Conservation (phyloP, 2,888 invertebrate species). For the Sabellastarte sp. region DNA sequence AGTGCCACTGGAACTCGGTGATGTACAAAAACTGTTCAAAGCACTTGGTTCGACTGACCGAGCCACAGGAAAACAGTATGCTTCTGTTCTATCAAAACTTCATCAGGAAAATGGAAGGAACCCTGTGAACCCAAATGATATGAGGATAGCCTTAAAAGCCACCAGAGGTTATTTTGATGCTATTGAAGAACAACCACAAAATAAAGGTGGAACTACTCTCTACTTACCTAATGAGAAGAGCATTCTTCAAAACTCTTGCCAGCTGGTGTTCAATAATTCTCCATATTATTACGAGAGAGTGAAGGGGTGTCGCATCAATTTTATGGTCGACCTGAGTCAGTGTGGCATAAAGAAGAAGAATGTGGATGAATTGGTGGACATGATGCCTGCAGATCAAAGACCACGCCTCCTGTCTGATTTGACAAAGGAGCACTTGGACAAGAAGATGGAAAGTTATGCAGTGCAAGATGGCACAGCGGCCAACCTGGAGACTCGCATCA, state of each 20-base stretch:
- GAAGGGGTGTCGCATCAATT: conserved; percentile 18
- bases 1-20: conserved; percentile 29
- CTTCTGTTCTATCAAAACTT: conserved; percentile 27
- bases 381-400: conserved; percentile 23
- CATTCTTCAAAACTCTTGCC: conserved; percentile 13
- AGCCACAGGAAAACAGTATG: conserved; percentile 29
- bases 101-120: conserved; percentile 13
- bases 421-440: conserved; percentile 28
- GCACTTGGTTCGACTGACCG: conserved; percentile 29
- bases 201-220: conserved; percentile 6
- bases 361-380: conserved; percentile 16
- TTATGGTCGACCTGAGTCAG: conserved; percentile 22
- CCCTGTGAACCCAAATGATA: conserved; percentile 28
- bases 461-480: conserved; percentile 18
- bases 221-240: conserved; percentile 25
- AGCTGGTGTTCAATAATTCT: conserved; percentile 26
- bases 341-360: conserved; percentile 15
- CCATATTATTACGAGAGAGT: conserved; percentile 28
- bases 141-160: conserved; percentile 22
- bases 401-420: conserved; percentile 30
- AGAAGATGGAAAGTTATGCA: conserved; percentile 6
- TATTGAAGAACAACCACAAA: conserved; percentile 6
- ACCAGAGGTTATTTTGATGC: conserved; percentile 21
- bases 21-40: conserved; percentile 29
- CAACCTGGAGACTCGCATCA: conserved; percentile 12